Evolutionary conservation across 92 coral and sea anemone genomes (phyloP), one percentile per base, ranked within the genome.

Genomic region (Plumapathes pennacea): DNA sequence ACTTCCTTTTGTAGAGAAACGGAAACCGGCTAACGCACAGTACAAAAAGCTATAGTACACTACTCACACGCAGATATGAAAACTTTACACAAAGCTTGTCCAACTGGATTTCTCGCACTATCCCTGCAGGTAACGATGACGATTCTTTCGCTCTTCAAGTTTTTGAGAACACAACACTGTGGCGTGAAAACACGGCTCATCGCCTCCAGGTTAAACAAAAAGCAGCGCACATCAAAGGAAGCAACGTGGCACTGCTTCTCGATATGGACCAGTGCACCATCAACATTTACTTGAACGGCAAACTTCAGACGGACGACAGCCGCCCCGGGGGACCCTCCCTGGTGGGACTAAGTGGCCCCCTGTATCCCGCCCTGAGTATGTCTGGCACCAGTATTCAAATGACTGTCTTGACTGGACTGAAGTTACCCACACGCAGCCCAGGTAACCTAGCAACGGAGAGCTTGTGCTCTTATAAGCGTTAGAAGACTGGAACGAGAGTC

Each of bases 241-340:
- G 85, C 46, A 87, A 87, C 72, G 39, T 87, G 32, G 95, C 95
- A 2, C 68, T 87, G 20, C 73, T 87, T 1, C 56, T 87, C 15
- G 95, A 87, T 64, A 60, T 82, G 21, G 83, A 87, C 34, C 54
- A 60, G 32, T 77, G 50, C 37, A 59, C 47, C 39, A 87, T 87
- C 76, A 71, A 72, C 63, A 43, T 87, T 23, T 87, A 87, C 51
- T 67, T 85, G 60, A 87, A 87, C 49, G 95, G 95, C 11, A 77
- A 69, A 26, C 89, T 87, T 23, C 95, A 87, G 60, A 82, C 95
- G 0, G 83, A 63, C 60, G 80, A 82, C 31, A 55, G 81, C 20
- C 85, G 85, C 42, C 89, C 95, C 9, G 84, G 76, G 41, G 83
- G 95, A 11, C 95, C 95, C 11, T 71, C 95, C n/a, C 68, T 87